Evolutionary conservation across 2,888 invertebrate species (phyloP), one percentile per base, ranked within the genome.

Genomic region (Strigamia crassipes): DNA sequence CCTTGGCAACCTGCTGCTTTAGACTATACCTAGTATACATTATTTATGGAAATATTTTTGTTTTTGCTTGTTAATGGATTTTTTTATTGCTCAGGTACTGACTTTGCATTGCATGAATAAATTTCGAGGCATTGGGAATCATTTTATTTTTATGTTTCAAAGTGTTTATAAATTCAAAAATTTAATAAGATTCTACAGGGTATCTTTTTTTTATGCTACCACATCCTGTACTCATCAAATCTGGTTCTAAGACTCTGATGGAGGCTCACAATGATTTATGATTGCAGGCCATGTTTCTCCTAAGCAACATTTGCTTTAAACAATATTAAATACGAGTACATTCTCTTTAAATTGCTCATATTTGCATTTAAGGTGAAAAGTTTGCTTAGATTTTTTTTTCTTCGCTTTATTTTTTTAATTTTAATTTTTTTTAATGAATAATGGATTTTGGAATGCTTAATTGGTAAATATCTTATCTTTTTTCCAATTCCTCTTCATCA

Each of bases 361-460:
- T 46, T 46, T 46, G 42, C 42, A 46, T 46, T 46, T 12, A 46
- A 46, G 42, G 18, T 61, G 23, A 61, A 61, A 61, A 23, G 61
- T 61, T 61, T 61, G 61, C 61, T 61, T 18, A 61, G 61, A 51
- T 51, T 51, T 9, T 10, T 51, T 51, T 51, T 51, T 51, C 51
- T n/a, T 51, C 6, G 3, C 51, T n/a, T 51, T 34, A 5, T 34
- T 34, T 34, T n/a, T n/a, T n/a, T n/a, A n/a, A n/a, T n/a, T n/a
- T n/a, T n/a, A 51, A n/a, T 51, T 51, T 51, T 51, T 51, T 51
- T n/a, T 9, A 61, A 61, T 61, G 61, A 61, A 61, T 61, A 61
- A 61, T 61, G 61, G 61, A 61, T 61, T 61, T 61, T 61, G 61
- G 61, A 61, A 61, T 61, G 61, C n/a, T 61, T 61, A 61, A 61